Base-by-base conservation (phyloP, 1,140 invertebrate genomes). In the Yoshiicerus persimilis region DNA sequence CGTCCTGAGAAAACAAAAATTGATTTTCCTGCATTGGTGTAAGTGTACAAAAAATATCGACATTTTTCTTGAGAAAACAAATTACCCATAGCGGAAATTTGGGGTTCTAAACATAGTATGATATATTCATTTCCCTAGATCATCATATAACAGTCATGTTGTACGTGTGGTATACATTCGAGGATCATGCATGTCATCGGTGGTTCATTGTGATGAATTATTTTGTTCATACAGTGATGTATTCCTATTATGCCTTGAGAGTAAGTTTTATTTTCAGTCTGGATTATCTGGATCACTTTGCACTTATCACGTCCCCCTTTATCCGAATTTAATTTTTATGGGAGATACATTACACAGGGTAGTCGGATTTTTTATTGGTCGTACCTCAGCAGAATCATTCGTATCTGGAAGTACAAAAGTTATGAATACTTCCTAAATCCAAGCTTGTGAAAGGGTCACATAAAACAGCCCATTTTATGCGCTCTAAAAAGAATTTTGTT, bases 201-300 rank as follows among this genome's bases (percentile, higher is more conserved):
- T 99, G 98, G 98, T 99, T 98, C 93, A 97, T 99, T 92, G 96
- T 98, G 25, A 99, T 99, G 97, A 99, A 99, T 93, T 99, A 98
- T 93, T 96, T 96, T 90, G 98, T 99, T 11, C 94, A 95, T 91
- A 92, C 94, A 25, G 87, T 94, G 23, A 95, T 95, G 94, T 95
- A 95, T 90, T 91, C 93, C 3, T 95, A 95, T 91, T 95, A 87
- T 70, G 80, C 27, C 13, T 38, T 87, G 20, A 87, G 84, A 38
- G 86, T 89, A 94, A 94, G 97, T 98, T 56, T n/a, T 5, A 56
- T 56, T 56, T 5, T n/a, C 6, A 6, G 0, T n/a, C 16, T 56
- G n/a, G 6, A n/a, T 16, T 16, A 5, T 20, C 16, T 56, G 4
- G n/a, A 16, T 56, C 41, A 2, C 41, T 20, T 13, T 39, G 9